These are phyloP conservation scores for Hoplodrina blanda DNA, from an alignment of 2,888 invertebrate genomes.

Conservation along the genomic window DNA sequence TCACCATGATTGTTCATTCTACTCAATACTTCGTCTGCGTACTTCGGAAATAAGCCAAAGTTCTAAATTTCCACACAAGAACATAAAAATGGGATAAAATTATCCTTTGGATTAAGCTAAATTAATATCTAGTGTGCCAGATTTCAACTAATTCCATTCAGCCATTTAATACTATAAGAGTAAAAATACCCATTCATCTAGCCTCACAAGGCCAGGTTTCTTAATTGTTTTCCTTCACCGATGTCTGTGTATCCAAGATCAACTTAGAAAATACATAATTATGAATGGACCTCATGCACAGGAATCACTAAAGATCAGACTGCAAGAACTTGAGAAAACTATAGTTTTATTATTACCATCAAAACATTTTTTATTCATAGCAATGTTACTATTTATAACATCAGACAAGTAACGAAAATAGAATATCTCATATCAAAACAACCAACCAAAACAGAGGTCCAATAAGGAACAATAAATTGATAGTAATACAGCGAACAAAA, in stretches of 20 bases:
- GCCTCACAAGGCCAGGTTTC: too few relatives aligned
- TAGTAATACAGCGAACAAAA: conserved; percentile 63
- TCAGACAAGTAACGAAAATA: conserved; percentile 18
- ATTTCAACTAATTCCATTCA: too few relatives aligned
- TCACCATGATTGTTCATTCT: too few relatives aligned
- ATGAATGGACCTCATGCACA: not conserved
- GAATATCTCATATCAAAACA: conserved; percentile 34
- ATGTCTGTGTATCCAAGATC: not conserved
- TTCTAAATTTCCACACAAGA: too few relatives aligned
- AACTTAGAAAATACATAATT: not conserved
- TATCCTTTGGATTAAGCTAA: too few relatives aligned
- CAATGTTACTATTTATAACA: conserved; percentile 8
- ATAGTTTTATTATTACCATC: not conserved
- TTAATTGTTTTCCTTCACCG: not conserved
- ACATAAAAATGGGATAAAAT: too few relatives aligned
- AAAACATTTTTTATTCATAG: not conserved
- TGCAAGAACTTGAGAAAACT: not conserved
- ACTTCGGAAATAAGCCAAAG: too few relatives aligned
- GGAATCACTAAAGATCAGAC: not conserved
- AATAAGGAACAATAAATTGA: conserved; percentile 64
- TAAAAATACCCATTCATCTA: too few relatives aligned
- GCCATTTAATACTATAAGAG: too few relatives aligned
- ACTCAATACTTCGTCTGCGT: too few relatives aligned
- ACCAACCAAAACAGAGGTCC: conserved; percentile 38
- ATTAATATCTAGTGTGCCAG: too few relatives aligned